Conservation (phyloP, 2,797 vertebrate species). For the Thunnus albacares region DNA sequence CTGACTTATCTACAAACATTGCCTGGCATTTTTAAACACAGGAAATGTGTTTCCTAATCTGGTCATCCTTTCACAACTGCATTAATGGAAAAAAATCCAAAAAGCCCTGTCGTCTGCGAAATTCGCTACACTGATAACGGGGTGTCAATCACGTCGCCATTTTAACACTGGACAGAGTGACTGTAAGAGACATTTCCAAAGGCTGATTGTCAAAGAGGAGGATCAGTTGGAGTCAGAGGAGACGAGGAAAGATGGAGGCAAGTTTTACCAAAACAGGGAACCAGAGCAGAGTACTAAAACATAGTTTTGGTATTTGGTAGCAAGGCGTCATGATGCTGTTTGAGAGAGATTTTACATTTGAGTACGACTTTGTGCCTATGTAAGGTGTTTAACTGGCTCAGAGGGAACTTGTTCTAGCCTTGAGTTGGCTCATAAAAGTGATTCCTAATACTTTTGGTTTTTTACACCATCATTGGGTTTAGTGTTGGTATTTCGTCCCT, state of each 20-base stretch:
- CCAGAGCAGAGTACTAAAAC: not conserved
- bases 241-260: not conserved
- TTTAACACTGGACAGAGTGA: conserved; percentile 17
- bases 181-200: conserved; percentile 3
- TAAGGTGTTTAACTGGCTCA: not conserved
- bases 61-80: conserved; percentile 57
- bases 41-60: conserved; percentile 70
- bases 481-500: not conserved
- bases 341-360: not conserved
- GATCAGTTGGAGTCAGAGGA: conserved; percentile 5
- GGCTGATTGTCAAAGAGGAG: not conserved
- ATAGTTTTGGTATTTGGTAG: not conserved
- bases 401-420: not conserved
- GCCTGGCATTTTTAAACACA: conserved; percentile 72
- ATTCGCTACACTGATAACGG: conserved; percentile 2
- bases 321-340: not conserved
- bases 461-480: not conserved
- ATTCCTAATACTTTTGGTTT: not conserved
- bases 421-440: conserved; percentile 3
- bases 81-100: conserved; percentile 27
- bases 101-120: conserved; percentile 4
- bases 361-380: not conserved
- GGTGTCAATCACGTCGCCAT: conserved; percentile 58
- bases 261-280: no score
- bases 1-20: conserved; percentile 63